A percentile compares a stretch with the other conserved stretches of the same genome.
These are phyloP conservation scores for Cryptotermes secundus DNA, from an alignment of 1,140 invertebrate genomes.

Conservation along the genomic window DNA sequence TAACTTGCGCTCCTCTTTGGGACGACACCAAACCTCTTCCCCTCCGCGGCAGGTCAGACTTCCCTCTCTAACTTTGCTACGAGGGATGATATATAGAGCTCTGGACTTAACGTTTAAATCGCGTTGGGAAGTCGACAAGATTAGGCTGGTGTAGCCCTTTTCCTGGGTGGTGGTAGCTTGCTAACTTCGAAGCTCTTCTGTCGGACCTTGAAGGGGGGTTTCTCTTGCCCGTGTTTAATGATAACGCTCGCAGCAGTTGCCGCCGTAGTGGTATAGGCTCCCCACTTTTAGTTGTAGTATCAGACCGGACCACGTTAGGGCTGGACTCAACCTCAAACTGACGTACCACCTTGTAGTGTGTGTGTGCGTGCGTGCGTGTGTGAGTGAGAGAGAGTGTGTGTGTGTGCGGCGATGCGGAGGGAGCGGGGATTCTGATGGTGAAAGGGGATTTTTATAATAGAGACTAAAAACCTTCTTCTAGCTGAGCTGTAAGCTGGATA, in stretches of 20 bases:
- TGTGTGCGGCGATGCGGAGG: background rate
- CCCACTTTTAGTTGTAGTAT: background rate
- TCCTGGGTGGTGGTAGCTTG: slow-evolving; percentile 16
- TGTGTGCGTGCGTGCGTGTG: background rate
- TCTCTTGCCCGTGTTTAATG: slow-evolving; percentile 6
- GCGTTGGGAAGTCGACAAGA: slow-evolving; percentile 32
- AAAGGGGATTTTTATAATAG: slow-evolving; percentile 29
- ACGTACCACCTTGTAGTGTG: slow-evolving; percentile 10
- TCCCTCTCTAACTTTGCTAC: slow-evolving; percentile 10
- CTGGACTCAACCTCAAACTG: slow-evolving; percentile 13
- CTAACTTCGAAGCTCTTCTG: slow-evolving; percentile 3
- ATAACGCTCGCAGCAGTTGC: slow-evolving; percentile 19
- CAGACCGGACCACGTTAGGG: background rate
- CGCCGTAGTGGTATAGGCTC: background rate
- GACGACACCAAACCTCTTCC: background rate
- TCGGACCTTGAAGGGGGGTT: slow-evolving; percentile 12
- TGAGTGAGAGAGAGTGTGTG: background rate
- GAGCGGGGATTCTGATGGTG: background rate
- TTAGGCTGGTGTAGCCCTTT: slow-evolving; percentile 26
- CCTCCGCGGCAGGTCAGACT: slow-evolving; percentile 19
- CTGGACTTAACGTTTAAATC: slow-evolving; percentile 31
- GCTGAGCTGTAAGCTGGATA: slow-evolving; percentile 9
- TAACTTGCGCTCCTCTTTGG: background rate
- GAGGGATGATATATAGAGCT: slow-evolving; percentile 31
- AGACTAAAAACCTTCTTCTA: slow-evolving; percentile 27